Base-by-base conservation (phyloP, 2,888 invertebrate species). In the Diplazon laetatorius region DNA sequence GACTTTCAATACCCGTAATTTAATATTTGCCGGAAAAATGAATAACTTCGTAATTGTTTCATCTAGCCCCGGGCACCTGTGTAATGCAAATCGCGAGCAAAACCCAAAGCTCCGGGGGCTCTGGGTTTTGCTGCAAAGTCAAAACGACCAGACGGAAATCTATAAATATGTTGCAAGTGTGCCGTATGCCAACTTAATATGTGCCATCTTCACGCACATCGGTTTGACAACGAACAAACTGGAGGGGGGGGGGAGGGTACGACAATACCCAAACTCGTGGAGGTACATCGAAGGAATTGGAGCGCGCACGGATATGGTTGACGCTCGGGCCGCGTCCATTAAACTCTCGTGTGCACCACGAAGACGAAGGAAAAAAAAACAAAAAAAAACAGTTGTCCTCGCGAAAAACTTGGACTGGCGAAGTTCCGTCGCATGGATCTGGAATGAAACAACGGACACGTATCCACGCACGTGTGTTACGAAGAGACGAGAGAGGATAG, bases 231-330 rank as follows among this genome's bases (percentile, higher is more conserved):
- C n/a, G n/a, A n/a, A n/a, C n/a, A n/a, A n/a, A n/a, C n/a, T n/a
- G n/a, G n/a, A n/a, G n/a, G n/a, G n/a, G n/a, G n/a, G n/a, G n/a
- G n/a, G n/a, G n/a, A n/a, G n/a, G 30, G 30, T 5, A 30, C 30
- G 6, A 30, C 30, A 2, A 6, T 5, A 30, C 30, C 30, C 30
- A 30, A 30, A 6, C 2, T 6, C 30, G 30, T 30, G 4, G 14
- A 37, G 46, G n/a, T n/a, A 62, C 35, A 35, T 42, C 50, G 75
- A 55, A 72, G 80, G 87, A 87, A 87, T 85, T 87, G 85, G 87
- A 87, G 86, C 87, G 83, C 80, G 82, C 80, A 71, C 76, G 72
- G 82, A 83, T 85, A 84, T 84, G 86, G 82, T 78, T 78, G 76
- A 76, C 60, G 80, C 80, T 62, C 65, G 77, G 77, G 30, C 30